Evolutionary conservation across 2,888 invertebrate species (phyloP), one percentile per base, ranked within the genome.

Genomic region (Elmis aenea): DNA sequence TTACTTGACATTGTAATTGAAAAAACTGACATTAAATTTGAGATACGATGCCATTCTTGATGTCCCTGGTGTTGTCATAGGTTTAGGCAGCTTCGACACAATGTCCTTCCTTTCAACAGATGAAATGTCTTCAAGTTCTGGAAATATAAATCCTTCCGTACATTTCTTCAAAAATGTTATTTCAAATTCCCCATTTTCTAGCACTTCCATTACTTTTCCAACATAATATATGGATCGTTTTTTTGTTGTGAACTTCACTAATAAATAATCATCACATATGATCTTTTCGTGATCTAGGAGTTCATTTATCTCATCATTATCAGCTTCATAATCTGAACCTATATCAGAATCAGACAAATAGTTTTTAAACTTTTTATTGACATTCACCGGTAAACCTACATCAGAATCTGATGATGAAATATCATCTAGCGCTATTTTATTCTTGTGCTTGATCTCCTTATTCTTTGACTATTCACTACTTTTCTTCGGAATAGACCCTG

Each of bases 271-370:
- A 18, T 18, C 8, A 5, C 18, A 6, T 18, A 8, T 18, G 18
- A 18, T 18, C 8, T 18, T 18, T 18, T 18, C 18, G 8, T 18
- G 5, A 31, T 31, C 31, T 31, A 31, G 13, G 13, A 31, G 23
- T 31, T 21, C 14, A 21, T 22, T 21, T 11, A 31, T 31, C 31
- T 31, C 20, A 20, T 20, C 31, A 31, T 31, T 20, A 31, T 31
- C 23, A 31, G 11, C 31, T 22, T 31, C 31, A 31, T 20, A 29
- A 29, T 29, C 21, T 29, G 20, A 29, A 29, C 20, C 20, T 13
- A 29, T 18, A 21, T 29, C 21, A 29, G 29, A 29, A 29, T 18
- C 29, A 29, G 20, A 29, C 21, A 18, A 10, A 29, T 29, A 10
- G 29, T 29, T 29, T 29, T 20, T 29, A 29, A 29, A 18, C 29